These are phyloP conservation scores for Campopleginae sp. DNA, from an alignment of 2,888 invertebrate species.

Conservation along the genomic window DNA sequence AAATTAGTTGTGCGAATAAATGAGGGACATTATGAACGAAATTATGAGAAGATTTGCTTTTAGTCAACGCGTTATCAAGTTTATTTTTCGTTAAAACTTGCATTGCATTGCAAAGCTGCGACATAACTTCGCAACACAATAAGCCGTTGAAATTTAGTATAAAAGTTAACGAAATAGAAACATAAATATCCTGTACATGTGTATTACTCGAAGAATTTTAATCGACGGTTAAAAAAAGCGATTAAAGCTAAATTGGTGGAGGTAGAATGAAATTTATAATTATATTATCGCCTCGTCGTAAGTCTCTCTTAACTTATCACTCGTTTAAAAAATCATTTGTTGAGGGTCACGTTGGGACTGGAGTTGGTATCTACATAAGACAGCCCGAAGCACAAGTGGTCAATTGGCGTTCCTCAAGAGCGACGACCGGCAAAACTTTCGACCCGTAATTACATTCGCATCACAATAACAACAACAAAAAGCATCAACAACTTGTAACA, in stretches of 20 bases:
- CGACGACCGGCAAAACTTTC: background rate
- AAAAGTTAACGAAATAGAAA: conserved; percentile 51
- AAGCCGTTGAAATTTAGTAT: conserved; percentile 6
- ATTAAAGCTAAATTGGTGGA: conserved; percentile 54
- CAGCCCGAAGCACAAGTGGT: conserved; percentile 8
- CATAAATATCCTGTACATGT: conserved; percentile 60
- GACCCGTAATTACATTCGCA: conserved; percentile 17
- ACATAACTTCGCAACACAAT: background rate
- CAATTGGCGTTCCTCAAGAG: background rate
- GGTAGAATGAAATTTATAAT: conserved; percentile 56
- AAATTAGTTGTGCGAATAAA: background rate
- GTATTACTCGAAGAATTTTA: conserved; percentile 58
- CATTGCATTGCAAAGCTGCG: conserved; percentile 9
- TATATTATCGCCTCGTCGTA: conserved; percentile 9
- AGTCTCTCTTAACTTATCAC: conserved; percentile 7
- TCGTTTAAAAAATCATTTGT: conserved; percentile 23
- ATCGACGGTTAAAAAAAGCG: conserved; percentile 55
- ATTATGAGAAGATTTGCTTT: background rate
- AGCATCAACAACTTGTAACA: background rate
- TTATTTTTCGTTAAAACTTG: conserved; percentile 11
- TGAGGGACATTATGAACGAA: conserved; percentile 7
- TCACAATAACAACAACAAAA: conserved; percentile 9
- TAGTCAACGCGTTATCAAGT: conserved; percentile 1
- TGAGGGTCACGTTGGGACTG: conserved; percentile 22
- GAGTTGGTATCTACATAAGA: background rate